These are phyloP conservation scores for Idris sp. DNA, from an alignment of 1,140 invertebrate species.

Conservation along the genomic window DNA sequence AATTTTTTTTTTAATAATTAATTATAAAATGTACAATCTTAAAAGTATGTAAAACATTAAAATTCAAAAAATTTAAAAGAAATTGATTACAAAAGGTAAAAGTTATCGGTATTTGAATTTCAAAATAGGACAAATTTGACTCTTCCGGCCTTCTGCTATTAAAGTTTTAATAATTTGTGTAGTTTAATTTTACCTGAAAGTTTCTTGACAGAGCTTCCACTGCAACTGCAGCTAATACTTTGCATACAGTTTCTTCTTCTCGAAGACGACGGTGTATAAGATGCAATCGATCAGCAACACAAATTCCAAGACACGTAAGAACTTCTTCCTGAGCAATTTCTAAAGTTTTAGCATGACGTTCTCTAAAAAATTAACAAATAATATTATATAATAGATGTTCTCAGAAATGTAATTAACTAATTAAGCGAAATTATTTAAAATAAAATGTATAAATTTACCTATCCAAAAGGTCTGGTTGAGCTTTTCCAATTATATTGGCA, in stretches of 20 bases:
- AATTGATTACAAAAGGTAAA: too few species aligned
- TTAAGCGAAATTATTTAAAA: too few species aligned
- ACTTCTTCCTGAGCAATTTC: conserved; percentile 98
- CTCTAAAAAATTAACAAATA: conserved; percentile 78
- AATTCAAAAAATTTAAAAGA: too few species aligned
- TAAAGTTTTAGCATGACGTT: conserved; percentile 94
- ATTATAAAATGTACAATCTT: too few species aligned
- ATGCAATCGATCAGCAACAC: conserved; percentile 92
- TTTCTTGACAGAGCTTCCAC: conserved; percentile 91
- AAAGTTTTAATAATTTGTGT: too few species aligned
- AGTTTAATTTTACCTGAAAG: conserved; percentile 86
- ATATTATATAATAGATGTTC: too few species aligned
- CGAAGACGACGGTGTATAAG: conserved; percentile 89
- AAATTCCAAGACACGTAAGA: conserved; percentile 93
- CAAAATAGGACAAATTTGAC: too few species aligned
- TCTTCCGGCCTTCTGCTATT: too few species aligned
- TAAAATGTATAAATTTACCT: conserved; percentile 76
- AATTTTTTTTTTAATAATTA: too few species aligned
- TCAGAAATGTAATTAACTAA: too few species aligned
- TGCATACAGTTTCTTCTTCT: conserved; percentile 94
- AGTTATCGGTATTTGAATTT: too few species aligned
- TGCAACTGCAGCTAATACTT: conserved; percentile 92
- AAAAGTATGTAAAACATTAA: too few species aligned
- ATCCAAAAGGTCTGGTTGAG: conserved; percentile 92
- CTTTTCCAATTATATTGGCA: conserved; percentile 89